These are phyloP conservation scores for Geotrypetes seraphini DNA, from an alignment of 2,797 vertebrate genomes.

Conservation along the genomic window DNA sequence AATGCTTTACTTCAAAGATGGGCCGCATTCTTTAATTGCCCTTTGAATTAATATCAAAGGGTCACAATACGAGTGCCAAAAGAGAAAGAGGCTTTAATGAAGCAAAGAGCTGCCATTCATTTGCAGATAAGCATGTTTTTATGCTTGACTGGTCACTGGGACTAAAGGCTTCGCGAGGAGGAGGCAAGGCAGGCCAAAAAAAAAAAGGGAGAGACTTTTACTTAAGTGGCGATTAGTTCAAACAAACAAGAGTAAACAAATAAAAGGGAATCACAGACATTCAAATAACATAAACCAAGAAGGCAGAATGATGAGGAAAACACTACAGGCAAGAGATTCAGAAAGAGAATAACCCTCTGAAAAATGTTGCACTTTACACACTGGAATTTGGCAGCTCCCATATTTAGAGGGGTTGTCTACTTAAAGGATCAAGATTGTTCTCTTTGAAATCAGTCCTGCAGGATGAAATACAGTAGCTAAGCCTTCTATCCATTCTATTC, in stretches of 20 bases:
- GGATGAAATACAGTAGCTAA: no score
- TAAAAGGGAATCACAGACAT: constrained; percentile 27
- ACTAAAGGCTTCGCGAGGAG: constrained; percentile 59
- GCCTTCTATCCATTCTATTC: no score
- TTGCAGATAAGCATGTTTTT: constrained; percentile 98
- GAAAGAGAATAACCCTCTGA: constrained; percentile 15
- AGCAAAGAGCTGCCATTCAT: constrained; percentile 97
- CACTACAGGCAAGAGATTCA: not conserved
- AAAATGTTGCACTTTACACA: not conserved
- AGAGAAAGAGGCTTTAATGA: constrained; percentile 99
- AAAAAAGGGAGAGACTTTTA: constrained; percentile 17
- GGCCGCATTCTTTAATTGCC: constrained; percentile 99
- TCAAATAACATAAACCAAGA: constrained; percentile 37
- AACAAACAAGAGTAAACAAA: constrained; percentile 69
- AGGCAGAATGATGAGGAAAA: constrained; percentile 3
- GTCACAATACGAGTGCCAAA: constrained; percentile 97
- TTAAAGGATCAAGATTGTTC: no score
- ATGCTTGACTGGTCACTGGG: constrained; percentile 76
- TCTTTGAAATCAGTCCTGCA: no score
- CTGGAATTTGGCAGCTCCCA: no score
- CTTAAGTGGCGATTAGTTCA: constrained; percentile 59
- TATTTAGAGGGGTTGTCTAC: no score
- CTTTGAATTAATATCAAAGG: constrained; percentile 99
- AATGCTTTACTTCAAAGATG: constrained; percentile 97
- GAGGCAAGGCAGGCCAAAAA: constrained; percentile 30